A percentile compares a stretch with the other conserved stretches of the same genome.
Conservation (phyloP, 2,888 invertebrate genomes). For the Bhutanitis thaidina region DNA sequence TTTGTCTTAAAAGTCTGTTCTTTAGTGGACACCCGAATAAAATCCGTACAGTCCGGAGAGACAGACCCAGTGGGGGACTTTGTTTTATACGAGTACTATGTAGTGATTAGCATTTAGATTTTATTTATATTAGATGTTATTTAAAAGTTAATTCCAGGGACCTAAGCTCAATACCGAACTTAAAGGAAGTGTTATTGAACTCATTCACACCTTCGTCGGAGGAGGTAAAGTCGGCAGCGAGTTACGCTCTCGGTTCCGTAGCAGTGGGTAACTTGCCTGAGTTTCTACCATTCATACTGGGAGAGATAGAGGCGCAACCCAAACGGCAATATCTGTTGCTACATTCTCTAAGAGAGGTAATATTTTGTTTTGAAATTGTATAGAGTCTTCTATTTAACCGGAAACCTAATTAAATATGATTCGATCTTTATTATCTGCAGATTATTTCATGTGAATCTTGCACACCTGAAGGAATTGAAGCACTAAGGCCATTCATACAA, state of each 20-base stretch:
- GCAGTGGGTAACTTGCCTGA: constrained; percentile 96
- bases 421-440: constrained; percentile 54
- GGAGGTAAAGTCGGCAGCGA: constrained; percentile 98
- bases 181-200: constrained; percentile 89
- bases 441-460: constrained; percentile 91
- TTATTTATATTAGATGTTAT: too few relatives aligned
- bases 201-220: constrained; percentile 96
- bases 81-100: too few relatives aligned
- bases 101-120: background rate
- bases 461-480: constrained; percentile 86
- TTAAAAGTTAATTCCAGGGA: constrained; percentile 73
- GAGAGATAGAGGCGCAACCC: constrained; percentile 96
- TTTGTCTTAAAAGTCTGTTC: too few relatives aligned
- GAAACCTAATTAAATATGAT: too few relatives aligned
- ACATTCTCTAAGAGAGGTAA: constrained; percentile 97
- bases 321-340: constrained; percentile 96
- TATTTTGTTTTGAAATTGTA: background rate
- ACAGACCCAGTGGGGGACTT: too few relatives aligned
- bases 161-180: constrained; percentile 85
- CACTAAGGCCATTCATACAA: constrained; percentile 89
- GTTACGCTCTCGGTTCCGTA: constrained; percentile 97
- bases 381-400: too few relatives aligned
- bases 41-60: too few relatives aligned
- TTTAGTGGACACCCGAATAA: too few relatives aligned
- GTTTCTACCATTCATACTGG: constrained; percentile 95